A percentile compares a stretch with the other conserved stretches of the same genome.
Conservation (phyloP, 2,113 vertebrate species). For the Eubucco bourcierii region DNA sequence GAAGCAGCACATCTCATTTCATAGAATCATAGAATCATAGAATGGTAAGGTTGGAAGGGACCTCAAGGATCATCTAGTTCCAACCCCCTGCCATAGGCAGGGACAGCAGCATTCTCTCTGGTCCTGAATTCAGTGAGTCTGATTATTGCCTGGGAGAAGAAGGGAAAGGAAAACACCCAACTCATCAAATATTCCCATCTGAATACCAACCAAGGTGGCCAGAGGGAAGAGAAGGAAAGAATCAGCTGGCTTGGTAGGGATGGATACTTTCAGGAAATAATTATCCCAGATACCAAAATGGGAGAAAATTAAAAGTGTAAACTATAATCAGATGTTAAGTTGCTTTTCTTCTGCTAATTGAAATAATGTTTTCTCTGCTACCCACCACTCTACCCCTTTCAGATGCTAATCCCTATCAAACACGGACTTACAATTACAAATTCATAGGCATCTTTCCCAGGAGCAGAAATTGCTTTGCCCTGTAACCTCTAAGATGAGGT, state of each 20-base stretch:
- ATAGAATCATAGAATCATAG: no score
- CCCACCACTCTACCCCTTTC: constrained; percentile 63
- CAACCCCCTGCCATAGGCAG: no score
- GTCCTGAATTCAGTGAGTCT: neutral
- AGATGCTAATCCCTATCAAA: constrained; percentile 77
- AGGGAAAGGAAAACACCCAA: neutral
- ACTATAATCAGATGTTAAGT: constrained; percentile 54
- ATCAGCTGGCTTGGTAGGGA: neutral
- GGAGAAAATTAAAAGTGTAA: constrained; percentile 51
- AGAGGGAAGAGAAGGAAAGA: neutral
- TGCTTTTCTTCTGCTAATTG: constrained; percentile 69
- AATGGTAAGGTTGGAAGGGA: no score
- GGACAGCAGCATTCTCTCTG: neutral
- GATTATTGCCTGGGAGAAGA: neutral
- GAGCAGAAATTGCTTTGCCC: constrained; percentile 75
- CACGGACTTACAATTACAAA: constrained; percentile 72
- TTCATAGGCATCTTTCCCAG: constrained; percentile 76
- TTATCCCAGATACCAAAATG: neutral
- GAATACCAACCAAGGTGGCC: neutral
- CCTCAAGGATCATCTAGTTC: no score
- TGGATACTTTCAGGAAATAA: constrained; percentile 24
- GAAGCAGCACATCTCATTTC: neutral
- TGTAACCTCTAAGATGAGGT: constrained; percentile 75
- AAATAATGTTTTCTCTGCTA: constrained; percentile 68
- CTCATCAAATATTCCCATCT: neutral